Evolutionary conservation across 2,888 invertebrate genomes (phyloP), one percentile per base, ranked within the genome.

Genomic region (Hydrotaea cyrtoneurina): DNA sequence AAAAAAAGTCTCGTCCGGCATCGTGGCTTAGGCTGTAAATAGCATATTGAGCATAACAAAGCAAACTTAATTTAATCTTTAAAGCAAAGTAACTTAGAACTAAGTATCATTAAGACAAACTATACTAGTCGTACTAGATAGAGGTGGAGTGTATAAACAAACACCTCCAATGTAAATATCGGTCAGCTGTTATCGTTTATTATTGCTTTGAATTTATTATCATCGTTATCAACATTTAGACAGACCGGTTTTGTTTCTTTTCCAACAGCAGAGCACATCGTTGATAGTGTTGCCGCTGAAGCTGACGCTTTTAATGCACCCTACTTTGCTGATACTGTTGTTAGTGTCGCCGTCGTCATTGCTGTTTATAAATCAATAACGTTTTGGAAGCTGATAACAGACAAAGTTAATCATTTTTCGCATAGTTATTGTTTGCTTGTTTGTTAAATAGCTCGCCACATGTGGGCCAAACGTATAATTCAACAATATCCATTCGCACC

Each of bases 311-410:
- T 31, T 43, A 43, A n/a, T n/a, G n/a, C n/a, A n/a, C n/a, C 15
- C 10, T 43, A 11, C 2, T 43, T 43, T 43, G 11, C 10, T 43
- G 43, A 13, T 43, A 43, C 1, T 7, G 10, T 43, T 15, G 13
- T 10, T 15, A 43, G 13, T 43, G 43, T n/a, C n/a, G n/a, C n/a
- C n/a, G n/a, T n/a, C n/a, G n/a, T n/a, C 13, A n/a, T n/a, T 50
- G 50, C n/a, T 76, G 39, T 73, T 50, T 69, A 69, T 80, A 80
- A 80, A 83, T 77, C 79, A 77, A 77, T 83, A 77, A 80, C 53
- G 36, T 79, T 71, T 79, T 79, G 26, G 0, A n/a, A 31, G 59
- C 43, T 80, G 83, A 80, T 83, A 83, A 77, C 66, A 59, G 59
- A 80, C 62, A 62, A 57, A 74, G 80, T 80, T 74, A 75, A 75